A percentile compares a stretch with the other conserved stretches of the same genome.
These are phyloP conservation scores for Mesocentrotus franciscanus DNA, from an alignment of 53 echinoderm and acorn worm species.

Conservation along the genomic window DNA sequence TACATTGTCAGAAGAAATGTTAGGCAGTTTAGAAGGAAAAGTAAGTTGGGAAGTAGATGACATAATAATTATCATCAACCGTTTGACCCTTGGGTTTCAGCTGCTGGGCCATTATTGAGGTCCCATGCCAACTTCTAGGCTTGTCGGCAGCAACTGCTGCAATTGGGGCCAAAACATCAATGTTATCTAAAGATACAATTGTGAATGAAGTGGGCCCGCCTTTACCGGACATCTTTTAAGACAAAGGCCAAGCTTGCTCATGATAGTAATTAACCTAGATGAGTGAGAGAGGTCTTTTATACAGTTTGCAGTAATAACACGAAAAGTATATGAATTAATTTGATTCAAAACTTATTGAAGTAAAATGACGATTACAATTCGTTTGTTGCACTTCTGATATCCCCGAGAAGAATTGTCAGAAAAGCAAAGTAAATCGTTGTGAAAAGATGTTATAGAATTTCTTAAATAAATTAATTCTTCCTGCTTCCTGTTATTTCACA, in stretches of 20 bases:
- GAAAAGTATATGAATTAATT: conserved; percentile 62
- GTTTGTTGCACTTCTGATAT: neutral
- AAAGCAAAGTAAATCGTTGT: neutral
- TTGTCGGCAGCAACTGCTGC: conserved; percentile 57
- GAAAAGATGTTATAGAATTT: neutral
- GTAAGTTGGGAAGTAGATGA: neutral
- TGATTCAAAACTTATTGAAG: conserved; percentile 74
- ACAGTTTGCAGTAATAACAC: no score
- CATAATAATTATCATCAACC: neutral
- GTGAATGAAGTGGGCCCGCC: conserved; percentile 53
- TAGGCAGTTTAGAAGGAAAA: neutral
- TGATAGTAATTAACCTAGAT: conserved; percentile 50
- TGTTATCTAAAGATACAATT: conserved; percentile 68
- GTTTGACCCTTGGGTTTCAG: conserved; percentile 61
- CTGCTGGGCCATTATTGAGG: conserved; percentile 76
- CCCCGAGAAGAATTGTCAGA: neutral
- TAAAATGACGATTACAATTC: conserved; percentile 8
- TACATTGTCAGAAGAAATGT: no score
- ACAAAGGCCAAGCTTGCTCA: conserved; percentile 62
- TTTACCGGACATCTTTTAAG: neutral
- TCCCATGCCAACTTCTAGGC: conserved; percentile 79
- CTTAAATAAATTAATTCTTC: neutral
- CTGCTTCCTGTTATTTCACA: no score
- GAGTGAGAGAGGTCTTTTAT: no score
- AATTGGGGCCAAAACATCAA: conserved; percentile 68